Conservation (phyloP, 2,113 vertebrate species). For the Rhinopomastus cyanomelas region DNA sequence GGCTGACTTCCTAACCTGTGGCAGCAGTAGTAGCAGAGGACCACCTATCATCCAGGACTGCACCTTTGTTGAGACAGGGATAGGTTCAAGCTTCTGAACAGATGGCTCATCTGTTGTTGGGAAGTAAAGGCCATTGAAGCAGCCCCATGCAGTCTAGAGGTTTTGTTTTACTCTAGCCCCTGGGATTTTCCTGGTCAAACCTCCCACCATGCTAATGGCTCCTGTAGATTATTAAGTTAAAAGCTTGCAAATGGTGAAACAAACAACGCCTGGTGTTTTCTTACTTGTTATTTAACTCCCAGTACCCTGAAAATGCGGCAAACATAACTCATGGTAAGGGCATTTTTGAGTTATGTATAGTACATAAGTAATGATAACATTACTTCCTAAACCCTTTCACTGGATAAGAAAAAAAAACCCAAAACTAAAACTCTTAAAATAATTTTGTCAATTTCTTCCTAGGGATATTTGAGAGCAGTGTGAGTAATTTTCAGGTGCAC, state of each 20-base stretch:
- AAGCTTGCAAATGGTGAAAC: neutral
- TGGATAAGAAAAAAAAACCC: no score
- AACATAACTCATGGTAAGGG: neutral
- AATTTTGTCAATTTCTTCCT: neutral
- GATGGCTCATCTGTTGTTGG: neutral
- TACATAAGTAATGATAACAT: no score
- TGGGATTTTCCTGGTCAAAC: conserved; percentile 10
- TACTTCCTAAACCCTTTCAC: no score
- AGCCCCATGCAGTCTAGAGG: neutral
- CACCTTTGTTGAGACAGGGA: neutral
- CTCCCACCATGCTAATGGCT: neutral
- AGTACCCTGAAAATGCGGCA: neutral
- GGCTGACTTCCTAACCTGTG: rapidly evolving
- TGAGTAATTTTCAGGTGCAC: neutral
- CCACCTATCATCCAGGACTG: neutral
- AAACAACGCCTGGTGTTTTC: neutral
- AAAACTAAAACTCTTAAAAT: neutral
- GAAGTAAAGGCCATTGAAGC: neutral
- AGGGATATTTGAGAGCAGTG: neutral
- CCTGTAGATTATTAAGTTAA: neutral
- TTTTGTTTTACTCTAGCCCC: neutral
- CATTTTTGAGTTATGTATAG: neutral
- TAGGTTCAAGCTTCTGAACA: neutral
- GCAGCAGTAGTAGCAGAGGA: neutral
- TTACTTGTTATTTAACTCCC: neutral